Evolutionary conservation across 2,888 invertebrate genomes (phyloP), one percentile per base, ranked within the genome.

Genomic region (Spatulosminthurus flaviceps): DNA sequence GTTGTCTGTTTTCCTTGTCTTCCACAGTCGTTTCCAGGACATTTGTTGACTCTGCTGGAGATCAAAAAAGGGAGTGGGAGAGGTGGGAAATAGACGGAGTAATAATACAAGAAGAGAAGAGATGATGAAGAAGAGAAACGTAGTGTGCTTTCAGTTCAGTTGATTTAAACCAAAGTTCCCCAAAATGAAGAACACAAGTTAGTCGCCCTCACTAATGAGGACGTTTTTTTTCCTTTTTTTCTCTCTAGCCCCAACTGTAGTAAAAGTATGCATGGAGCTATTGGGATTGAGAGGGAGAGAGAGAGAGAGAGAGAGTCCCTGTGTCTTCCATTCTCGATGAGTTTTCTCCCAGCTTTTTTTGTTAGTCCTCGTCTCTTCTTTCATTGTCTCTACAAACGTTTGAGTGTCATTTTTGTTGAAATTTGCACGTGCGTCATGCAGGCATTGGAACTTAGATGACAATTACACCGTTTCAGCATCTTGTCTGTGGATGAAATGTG

Each of bases 381-480:
- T 41, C 13, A n/a, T n/a, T 29, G 69, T 34, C 13, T 42, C 21
- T 29, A n/a, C 42, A 72, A n/a, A 22, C 19, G 70, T 34, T 13
- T 24, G 9, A 21, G 34, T 71, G 70, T 71, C 70, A 29, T 41
- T 71, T 22, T 71, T 29, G 22, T 42, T 64, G 19, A 64, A 64
- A 64, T 64, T 64, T 70, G 21, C 29, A 70, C 41, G 13, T 70
- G 71, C 24, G 71, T 71, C 71, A 71, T 71, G 43, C 42, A 21
- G 43, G n/a, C 42, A 24, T 34, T 71, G n/a, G 21, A 51, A 74
- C 28, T 61, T 7, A 34, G 66, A 67, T 21, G 66, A 70, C 72
- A 72, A 73, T 73, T 79, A 79, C 73, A 85, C 85, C 13, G 85
- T 85, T 81, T 85, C 85, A 69, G 84, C 84, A 80, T 84, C 83